These are phyloP conservation scores for Sisyra terminalis DNA, from an alignment of 2,888 invertebrate genomes.

Conservation along the genomic window DNA sequence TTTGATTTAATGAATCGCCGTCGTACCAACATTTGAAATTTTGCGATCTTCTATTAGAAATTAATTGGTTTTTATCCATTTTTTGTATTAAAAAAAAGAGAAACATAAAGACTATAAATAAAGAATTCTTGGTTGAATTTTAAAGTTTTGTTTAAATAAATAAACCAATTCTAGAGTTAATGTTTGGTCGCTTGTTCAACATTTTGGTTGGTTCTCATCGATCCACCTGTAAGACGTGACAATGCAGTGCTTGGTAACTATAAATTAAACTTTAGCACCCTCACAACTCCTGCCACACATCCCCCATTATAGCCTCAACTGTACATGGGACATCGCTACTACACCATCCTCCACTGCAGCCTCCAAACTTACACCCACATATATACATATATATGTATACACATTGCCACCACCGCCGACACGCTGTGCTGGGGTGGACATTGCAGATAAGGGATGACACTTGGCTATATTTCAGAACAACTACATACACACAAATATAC, in stretches of 20 bases:
- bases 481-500: not conserved
- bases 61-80: too few relatives aligned
- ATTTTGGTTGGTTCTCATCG: constrained; percentile 3
- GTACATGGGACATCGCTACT: not conserved
- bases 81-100: too few relatives aligned
- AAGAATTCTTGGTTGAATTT: too few relatives aligned
- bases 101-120: too few relatives aligned
- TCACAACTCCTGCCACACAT: not conserved
- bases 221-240: constrained; percentile 8
- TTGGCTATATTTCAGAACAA: constrained; percentile 8
- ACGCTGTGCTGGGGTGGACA: constrained; percentile 7
- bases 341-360: not conserved
- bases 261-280: constrained; percentile 9
- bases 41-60: too few relatives aligned
- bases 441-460: constrained; percentile 10
- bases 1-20: not conserved
- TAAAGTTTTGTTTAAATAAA: too few relatives aligned
- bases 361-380: not conserved
- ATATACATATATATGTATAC: not conserved
- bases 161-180: too few relatives aligned
- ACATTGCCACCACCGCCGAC: not conserved
- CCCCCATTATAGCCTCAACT: not conserved
- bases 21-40: not conserved
- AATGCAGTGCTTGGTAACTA: constrained; percentile 10
- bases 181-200: too few relatives aligned